A percentile compares a stretch with the other conserved stretches of the same genome.
Evolutionary conservation across 2,888 invertebrate genomes (phyloP).

Genomic region (Noctua fimbriata): DNA sequence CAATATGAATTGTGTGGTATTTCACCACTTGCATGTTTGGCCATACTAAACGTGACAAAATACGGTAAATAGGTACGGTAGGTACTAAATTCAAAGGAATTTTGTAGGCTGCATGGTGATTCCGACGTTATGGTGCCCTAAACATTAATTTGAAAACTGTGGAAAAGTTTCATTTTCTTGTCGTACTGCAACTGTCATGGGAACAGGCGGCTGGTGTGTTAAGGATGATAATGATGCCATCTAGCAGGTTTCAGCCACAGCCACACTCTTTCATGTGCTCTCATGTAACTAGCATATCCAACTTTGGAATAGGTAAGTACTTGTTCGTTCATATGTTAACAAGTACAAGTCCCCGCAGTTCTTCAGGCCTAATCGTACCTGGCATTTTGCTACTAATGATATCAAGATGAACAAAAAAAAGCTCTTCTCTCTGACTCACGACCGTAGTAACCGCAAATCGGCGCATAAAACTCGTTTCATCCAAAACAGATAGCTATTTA

Average conservation of each 20-base stretch:
- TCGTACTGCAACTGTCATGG: not conserved
- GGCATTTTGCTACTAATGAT: constrained; percentile 38
- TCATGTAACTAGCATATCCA: not conserved
- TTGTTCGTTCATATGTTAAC: not conserved
- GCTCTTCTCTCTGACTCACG: constrained; percentile 77
- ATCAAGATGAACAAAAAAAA: constrained; percentile 50
- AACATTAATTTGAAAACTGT: not conserved
- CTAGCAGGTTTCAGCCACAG: not conserved
- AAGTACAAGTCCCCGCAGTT: constrained; percentile 18
- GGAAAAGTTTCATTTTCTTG: not conserved
- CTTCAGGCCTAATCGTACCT: constrained; percentile 32
- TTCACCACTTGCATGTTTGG: not conserved
- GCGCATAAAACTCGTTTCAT: constrained; percentile 79
- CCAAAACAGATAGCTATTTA: constrained; percentile 71
- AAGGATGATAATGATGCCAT: not conserved
- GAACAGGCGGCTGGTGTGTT: not conserved
- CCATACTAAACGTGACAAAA: not conserved
- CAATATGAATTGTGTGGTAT: not conserved
- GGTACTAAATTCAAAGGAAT: not conserved
- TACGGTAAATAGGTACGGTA: too few relatives aligned
- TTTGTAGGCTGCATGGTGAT: not conserved
- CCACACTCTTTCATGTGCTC: not conserved
- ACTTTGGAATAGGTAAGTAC: not conserved
- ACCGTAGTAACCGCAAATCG: constrained; percentile 78
- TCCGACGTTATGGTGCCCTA: not conserved